Evolutionary conservation across 2,113 vertebrate species (phyloP).

Genomic region (Podilymbus podiceps): DNA sequence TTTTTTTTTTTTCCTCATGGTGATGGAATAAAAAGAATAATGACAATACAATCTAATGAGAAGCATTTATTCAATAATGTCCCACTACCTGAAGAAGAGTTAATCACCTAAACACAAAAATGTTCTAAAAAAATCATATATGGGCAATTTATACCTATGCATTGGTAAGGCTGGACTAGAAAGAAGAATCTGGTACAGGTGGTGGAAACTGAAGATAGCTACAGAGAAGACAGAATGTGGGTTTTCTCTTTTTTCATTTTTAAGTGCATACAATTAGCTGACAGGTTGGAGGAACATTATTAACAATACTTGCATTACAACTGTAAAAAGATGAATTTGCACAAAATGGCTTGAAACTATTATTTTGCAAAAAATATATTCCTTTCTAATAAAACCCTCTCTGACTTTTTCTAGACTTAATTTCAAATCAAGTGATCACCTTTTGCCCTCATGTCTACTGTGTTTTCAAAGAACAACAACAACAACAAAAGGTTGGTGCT

Average conservation of each 20-base stretch:
- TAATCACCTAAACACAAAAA: neutral
- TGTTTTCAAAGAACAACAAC: neutral
- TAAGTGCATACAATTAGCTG: neutral
- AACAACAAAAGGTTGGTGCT: neutral
- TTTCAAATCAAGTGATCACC: neutral
- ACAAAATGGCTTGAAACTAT: neutral
- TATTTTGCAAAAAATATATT: neutral
- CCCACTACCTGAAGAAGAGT: neutral
- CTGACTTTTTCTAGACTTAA: neutral
- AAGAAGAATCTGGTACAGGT: neutral
- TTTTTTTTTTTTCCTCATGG: neutral
- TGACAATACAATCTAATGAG: neutral
- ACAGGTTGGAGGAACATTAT: neutral
- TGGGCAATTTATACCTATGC: fast-evolving
- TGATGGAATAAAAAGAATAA: neutral
- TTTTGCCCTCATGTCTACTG: neutral
- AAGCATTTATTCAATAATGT: neutral
- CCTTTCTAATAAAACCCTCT: neutral
- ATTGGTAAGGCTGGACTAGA: neutral
- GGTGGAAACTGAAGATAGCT: neutral
- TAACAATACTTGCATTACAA: neutral
- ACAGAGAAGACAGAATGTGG: neutral
- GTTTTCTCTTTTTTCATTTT: neutral
- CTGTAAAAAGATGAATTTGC: neutral
- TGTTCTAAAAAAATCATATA: neutral